These are phyloP conservation scores for Agrotis segetum DNA, from an alignment of 2,888 invertebrate genomes.

Conservation along the genomic window DNA sequence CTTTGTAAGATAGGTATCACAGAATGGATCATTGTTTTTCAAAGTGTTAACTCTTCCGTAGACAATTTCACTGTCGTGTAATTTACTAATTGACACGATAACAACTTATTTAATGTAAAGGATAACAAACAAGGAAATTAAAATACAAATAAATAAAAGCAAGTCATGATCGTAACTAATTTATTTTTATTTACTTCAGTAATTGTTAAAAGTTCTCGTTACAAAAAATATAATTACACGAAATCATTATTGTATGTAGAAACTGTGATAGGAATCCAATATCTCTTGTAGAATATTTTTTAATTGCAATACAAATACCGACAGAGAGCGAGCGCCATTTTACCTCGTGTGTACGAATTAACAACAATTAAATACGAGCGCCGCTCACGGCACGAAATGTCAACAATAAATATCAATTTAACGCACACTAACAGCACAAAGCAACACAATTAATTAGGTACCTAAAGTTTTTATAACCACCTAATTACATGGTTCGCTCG, in stretches of 20 bases:
- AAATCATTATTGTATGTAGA: conserved; percentile 28
- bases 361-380: conserved; percentile 75
- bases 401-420: conserved; percentile 88
- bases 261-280: conserved; percentile 52
- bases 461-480: conserved; percentile 83
- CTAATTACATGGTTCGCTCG: conserved; percentile 86
- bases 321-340: conserved; percentile 55
- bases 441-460: conserved; percentile 87
- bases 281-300: conserved; percentile 52
- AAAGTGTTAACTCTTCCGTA: conserved; percentile 7
- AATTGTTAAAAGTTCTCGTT: conserved; percentile 30
- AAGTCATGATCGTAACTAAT: conserved; percentile 14
- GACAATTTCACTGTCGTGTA: conserved; percentile 14
- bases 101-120: conserved; percentile 31
- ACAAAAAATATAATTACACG: conserved; percentile 45
- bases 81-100: conserved; percentile 31
- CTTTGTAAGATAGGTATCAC: too few relatives aligned
- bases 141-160: conserved; percentile 38
- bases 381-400: conserved; percentile 82
- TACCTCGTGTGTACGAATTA: conserved; percentile 63
- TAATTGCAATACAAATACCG: conserved; percentile 61
- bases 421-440: conserved; percentile 77
- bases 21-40: conserved; percentile 4
- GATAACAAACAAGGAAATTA: conserved; percentile 17
- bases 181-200: conserved; percentile 36